These are phyloP conservation scores for Equus przewalskii DNA, from an alignment of 2,113 vertebrate genomes.

Conservation along the genomic window DNA sequence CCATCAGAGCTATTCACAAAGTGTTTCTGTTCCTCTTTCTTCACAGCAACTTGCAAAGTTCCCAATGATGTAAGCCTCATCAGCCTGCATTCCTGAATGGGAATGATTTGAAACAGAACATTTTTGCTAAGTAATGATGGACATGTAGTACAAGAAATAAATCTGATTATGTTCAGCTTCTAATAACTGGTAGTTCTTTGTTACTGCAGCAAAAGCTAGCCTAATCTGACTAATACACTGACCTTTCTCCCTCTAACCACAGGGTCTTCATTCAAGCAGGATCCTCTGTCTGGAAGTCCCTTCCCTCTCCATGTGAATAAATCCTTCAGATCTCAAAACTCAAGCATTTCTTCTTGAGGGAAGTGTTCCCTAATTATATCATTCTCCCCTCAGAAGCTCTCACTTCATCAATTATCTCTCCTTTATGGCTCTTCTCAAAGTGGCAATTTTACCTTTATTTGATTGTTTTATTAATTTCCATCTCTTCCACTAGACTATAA, in stretches of 20 bases:
- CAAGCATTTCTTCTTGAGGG: constrained; percentile 65
- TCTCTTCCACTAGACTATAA: not conserved
- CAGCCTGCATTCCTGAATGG: not conserved
- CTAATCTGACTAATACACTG: not conserved
- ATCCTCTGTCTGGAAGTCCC: not conserved
- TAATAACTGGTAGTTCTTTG: not conserved
- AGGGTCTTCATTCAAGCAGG: not conserved
- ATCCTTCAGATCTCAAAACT: constrained; percentile 43
- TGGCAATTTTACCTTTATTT: constrained; percentile 66
- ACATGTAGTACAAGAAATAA: not conserved
- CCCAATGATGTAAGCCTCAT: not conserved
- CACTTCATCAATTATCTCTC: constrained; percentile 65
- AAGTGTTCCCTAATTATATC: constrained; percentile 59
- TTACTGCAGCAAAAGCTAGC: not conserved
- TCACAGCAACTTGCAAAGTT: not conserved
- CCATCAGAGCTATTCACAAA: not conserved
- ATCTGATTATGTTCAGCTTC: not conserved
- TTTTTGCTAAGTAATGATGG: not conserved
- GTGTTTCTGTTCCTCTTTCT: not conserved
- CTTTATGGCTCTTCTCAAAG: constrained; percentile 59
- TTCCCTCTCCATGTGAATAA: not conserved
- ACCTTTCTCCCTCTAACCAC: not conserved
- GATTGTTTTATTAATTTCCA: constrained; percentile 69
- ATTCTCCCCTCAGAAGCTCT: constrained; percentile 65
- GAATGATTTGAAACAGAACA: not conserved